Conservation (phyloP, 2,113 vertebrate genomes). For the Catharus bicknelli region DNA sequence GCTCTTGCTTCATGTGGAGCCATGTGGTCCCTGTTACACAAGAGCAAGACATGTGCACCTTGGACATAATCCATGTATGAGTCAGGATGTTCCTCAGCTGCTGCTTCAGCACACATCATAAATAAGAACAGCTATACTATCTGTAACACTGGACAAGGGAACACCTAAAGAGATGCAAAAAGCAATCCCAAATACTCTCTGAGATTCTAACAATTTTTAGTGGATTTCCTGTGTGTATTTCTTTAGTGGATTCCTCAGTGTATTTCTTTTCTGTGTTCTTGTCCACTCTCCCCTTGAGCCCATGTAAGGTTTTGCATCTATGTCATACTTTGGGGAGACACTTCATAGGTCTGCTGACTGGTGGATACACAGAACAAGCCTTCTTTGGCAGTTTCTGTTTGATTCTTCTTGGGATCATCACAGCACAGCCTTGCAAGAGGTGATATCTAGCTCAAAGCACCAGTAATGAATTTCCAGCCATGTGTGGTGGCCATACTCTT, state of each 20-base stretch:
- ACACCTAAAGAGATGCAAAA: not conserved
- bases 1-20: not conserved
- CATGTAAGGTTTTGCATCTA: not conserved
- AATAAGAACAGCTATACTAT: not conserved
- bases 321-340: not conserved
- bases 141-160: not conserved
- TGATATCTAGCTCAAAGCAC: not conserved
- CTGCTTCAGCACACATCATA: not conserved
- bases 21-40: slow-evolving; percentile 23
- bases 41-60: slow-evolving; percentile 25
- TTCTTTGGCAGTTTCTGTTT: not conserved
- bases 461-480: not conserved
- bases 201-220: not conserved
- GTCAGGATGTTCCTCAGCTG: slow-evolving; percentile 35
- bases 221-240: not conserved
- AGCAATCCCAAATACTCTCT: not conserved
- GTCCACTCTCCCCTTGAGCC: not conserved
- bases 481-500: not conserved
- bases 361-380: not conserved
- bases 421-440: not conserved
- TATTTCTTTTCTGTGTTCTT: not conserved
- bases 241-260: not conserved
- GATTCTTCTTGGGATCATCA: not conserved
- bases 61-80: slow-evolving; percentile 20
- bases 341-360: not conserved